Evolutionary conservation across 2,888 invertebrate genomes (phyloP).

Genomic region (Pegoplata infirma): DNA sequence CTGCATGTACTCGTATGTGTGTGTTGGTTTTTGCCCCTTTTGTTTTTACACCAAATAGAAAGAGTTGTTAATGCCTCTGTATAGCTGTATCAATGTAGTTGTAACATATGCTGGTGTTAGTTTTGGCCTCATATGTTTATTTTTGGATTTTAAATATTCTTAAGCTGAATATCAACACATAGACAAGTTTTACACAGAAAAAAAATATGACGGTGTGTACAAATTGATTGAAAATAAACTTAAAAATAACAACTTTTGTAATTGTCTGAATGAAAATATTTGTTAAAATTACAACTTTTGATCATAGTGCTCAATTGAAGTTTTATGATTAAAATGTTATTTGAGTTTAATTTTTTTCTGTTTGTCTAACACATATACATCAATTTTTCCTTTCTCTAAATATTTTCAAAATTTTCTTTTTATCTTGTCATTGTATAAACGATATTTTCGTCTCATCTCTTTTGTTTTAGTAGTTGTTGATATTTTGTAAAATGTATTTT

Average conservation of each 20-base stretch:
- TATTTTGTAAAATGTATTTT: constrained; percentile 2
- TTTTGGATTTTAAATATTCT: constrained; percentile 36
- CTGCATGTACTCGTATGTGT: not conserved
- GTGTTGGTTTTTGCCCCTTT: not conserved
- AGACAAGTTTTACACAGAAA: not conserved
- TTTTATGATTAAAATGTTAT: no score
- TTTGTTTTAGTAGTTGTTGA: not conserved
- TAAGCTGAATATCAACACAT: constrained; percentile 30
- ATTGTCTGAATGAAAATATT: no score
- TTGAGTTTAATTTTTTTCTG: no score
- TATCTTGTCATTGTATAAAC: not conserved
- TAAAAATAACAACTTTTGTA: no score
- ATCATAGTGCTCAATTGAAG: no score
- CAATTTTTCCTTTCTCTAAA: no score
- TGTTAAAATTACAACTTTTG: no score
- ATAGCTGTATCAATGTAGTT: no score
- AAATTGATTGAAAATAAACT: no score
- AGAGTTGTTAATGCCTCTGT: not conserved
- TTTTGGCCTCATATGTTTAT: constrained; percentile 35
- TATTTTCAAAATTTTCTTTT: not conserved
- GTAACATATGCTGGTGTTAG: not conserved
- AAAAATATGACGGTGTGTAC: no score
- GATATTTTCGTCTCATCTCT: not conserved
- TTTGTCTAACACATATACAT: no score
- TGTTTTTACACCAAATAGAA: not conserved